Evolutionary conservation across 2,113 vertebrate genomes (phyloP).

Genomic region (Synchiropus splendidus): DNA sequence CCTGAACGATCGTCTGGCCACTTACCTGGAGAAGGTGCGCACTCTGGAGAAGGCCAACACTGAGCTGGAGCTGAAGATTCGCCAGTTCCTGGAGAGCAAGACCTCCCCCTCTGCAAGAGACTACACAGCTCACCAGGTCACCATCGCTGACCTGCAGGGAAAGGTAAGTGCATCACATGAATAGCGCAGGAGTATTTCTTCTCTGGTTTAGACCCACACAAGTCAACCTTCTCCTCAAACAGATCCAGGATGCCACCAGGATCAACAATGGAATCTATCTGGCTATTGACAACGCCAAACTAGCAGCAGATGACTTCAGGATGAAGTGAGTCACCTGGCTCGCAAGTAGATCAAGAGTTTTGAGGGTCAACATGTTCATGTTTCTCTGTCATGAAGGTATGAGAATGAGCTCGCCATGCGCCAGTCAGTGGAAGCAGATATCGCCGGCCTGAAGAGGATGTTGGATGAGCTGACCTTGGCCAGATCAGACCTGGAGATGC

Average conservation of each 20-base stretch:
- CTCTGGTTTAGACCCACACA: not conserved
- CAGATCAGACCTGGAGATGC: slow-evolving; percentile 75
- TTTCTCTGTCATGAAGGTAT: slow-evolving; percentile 56
- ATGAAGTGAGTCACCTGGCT: too few relatives aligned
- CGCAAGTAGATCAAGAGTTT: not conserved
- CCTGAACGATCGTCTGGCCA: slow-evolving; percentile 82
- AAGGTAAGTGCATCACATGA: slow-evolving; percentile 63
- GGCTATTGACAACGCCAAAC: too few relatives aligned
- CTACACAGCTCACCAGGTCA: slow-evolving; percentile 69
- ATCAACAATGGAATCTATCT: too few relatives aligned
- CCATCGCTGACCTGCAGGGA: slow-evolving; percentile 73
- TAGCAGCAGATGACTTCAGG: too few relatives aligned
- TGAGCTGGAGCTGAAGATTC: slow-evolving; percentile 78
- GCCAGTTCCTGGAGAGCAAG: slow-evolving; percentile 79
- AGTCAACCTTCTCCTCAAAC: too few relatives aligned
- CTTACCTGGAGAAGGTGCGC: slow-evolving; percentile 82
- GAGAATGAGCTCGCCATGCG: slow-evolving; percentile 78
- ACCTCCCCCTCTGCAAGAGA: slow-evolving; percentile 57
- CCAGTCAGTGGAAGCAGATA: slow-evolving; percentile 80
- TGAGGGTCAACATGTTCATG: not conserved
- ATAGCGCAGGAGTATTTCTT: not conserved
- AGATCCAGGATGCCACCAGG: too few relatives aligned
- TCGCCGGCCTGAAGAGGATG: slow-evolving; percentile 65
- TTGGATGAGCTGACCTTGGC: slow-evolving; percentile 63
- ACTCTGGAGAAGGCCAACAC: slow-evolving; percentile 73